These are phyloP conservation scores for Philereme transversata DNA, from an alignment of 2,888 invertebrate species.

Conservation along the genomic window DNA sequence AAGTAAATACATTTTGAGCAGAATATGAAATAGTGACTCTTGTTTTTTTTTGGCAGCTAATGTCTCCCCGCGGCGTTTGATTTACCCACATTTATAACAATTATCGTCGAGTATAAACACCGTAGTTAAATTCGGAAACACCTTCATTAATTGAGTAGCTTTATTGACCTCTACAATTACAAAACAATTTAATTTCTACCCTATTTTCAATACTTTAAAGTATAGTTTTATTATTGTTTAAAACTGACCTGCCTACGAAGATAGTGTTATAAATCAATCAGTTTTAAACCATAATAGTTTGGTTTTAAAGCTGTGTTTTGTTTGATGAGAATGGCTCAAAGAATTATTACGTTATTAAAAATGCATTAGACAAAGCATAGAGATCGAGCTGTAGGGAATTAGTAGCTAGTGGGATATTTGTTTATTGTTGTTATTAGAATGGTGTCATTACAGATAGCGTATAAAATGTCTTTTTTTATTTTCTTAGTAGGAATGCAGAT, in stretches of 20 bases:
- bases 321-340: not conserved
- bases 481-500: slow-evolving; percentile 4
- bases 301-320: slow-evolving; percentile 7
- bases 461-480: not conserved
- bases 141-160: slow-evolving; percentile 65
- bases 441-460: slow-evolving; percentile 21
- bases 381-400: slow-evolving; percentile 26
- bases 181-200: slow-evolving; percentile 19
- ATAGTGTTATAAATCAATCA: no score
- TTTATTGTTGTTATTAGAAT: slow-evolving; percentile 36
- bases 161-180: slow-evolving; percentile 27
- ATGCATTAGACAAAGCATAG: slow-evolving; percentile 50
- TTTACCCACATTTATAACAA: slow-evolving; percentile 66
- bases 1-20: not conserved
- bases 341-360: slow-evolving; percentile 63
- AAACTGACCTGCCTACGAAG: no score
- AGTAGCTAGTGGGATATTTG: slow-evolving; percentile 35
- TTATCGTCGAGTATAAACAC: slow-evolving; percentile 60
- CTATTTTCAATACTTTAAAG: slow-evolving; percentile 13
- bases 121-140: slow-evolving; percentile 66
- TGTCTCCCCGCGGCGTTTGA: slow-evolving; percentile 37
- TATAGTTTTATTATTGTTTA: slow-evolving; percentile 22
- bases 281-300: not conserved
- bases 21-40: slow-evolving; percentile 1
- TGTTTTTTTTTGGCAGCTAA: slow-evolving; percentile 22